Evolutionary conservation across 2,888 invertebrate genomes (phyloP).

Genomic region (Deroplatys truncata): DNA sequence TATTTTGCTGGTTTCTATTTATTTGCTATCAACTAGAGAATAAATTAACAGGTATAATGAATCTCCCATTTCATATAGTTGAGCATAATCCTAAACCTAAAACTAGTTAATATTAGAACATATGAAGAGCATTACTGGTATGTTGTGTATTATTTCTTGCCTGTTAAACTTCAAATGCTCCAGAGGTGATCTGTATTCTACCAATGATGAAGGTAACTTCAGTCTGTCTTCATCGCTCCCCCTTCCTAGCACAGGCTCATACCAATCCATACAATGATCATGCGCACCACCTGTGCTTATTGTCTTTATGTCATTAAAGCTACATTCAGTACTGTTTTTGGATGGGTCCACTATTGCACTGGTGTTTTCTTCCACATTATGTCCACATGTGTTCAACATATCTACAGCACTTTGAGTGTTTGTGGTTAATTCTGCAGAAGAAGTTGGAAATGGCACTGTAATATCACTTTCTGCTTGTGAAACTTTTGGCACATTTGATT

Average conservation of each 20-base stretch:
- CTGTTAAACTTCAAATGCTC: conserved; percentile 5
- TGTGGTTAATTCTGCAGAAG: not conserved
- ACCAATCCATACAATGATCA: not conserved
- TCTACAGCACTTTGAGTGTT: not conserved
- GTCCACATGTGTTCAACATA: not conserved
- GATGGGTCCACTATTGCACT: not conserved
- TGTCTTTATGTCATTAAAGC: not conserved
- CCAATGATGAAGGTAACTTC: not conserved
- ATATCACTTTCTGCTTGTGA: not conserved
- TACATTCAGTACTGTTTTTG: not conserved
- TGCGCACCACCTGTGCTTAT: not conserved
- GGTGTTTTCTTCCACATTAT: not conserved
- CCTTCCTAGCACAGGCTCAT: not conserved
- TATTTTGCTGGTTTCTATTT: too few species aligned
- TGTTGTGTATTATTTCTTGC: not conserved
- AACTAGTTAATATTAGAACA: too few species aligned
- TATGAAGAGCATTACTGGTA: not conserved
- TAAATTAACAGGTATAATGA: too few species aligned
- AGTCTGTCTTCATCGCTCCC: not conserved
- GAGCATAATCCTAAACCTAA: too few species aligned
- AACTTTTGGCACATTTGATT: not conserved
- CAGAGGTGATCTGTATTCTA: conserved; percentile 2
- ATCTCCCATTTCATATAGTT: too few species aligned
- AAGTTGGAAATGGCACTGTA: not conserved
- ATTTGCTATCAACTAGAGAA: too few species aligned